Conservation (phyloP, 2,888 invertebrate species). For the Plebejus anna region DNA sequence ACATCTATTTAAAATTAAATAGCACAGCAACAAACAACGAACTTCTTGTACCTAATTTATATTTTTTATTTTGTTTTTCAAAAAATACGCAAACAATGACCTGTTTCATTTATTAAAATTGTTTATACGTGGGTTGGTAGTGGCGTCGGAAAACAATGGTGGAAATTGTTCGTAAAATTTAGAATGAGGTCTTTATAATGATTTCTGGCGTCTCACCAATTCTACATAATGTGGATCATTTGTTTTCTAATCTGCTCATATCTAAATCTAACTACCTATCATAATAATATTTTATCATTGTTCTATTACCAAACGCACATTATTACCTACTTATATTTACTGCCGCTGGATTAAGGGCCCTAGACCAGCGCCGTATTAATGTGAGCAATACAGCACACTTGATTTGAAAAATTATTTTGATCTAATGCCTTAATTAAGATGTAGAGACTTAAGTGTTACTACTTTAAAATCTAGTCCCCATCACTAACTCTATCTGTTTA, state of each 20-base stretch:
- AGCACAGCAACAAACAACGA: not conserved
- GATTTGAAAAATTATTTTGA: no score
- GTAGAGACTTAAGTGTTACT: no score
- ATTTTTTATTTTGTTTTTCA: slow-evolving; percentile 7
- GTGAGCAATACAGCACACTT: no score
- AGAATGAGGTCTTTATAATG: slow-evolving; percentile 1
- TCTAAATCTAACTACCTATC: not conserved
- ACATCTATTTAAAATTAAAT: not conserved
- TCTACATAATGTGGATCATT: slow-evolving; percentile 14
- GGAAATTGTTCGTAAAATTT: not conserved
- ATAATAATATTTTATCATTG: slow-evolving; percentile 1
- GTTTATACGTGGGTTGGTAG: slow-evolving; percentile 7
- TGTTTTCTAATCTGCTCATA: not conserved
- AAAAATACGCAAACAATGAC: slow-evolving; percentile 26
- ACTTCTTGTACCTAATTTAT: not conserved
- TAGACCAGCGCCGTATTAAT: no score
- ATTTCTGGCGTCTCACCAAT: slow-evolving; percentile 7
- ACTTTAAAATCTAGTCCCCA: no score
- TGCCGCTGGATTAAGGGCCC: no score
- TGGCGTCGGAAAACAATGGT: slow-evolving; percentile 10
- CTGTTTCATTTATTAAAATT: slow-evolving; percentile 8
- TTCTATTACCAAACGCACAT: not conserved
- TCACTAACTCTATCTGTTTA: not conserved
- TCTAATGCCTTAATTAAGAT: no score
- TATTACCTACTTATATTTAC: no score